Evolutionary conservation across 2,113 vertebrate genomes (phyloP), one percentile per base, ranked within the genome.

Genomic region (Phrynocephalus versicolor): DNA sequence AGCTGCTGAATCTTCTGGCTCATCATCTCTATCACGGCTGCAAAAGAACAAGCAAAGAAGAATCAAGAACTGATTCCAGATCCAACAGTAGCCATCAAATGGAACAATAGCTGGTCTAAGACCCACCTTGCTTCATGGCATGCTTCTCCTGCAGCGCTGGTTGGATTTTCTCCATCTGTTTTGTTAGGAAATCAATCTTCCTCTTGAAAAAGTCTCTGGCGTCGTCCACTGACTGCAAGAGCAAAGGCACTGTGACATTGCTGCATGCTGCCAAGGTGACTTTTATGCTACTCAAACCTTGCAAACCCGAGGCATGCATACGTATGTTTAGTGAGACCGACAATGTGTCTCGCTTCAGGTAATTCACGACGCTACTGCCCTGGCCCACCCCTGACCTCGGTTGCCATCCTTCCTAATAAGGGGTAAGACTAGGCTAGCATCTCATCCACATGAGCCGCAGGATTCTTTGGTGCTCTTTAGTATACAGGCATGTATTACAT

Each of bases 141-240:
- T 98, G 97, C 82, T 98, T 99, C 91, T 99, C 98, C 87, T 99
- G 98, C 57, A 99, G 95, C 7, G 97, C 97, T 3, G 98, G 98
- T 86, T 98, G 98, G 91, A 99, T 97, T 89, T 98, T 99, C 92
- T 99, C 98, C 90, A 98, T 99, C 92, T 99, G 98, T 92, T 98
- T 98, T 6, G 98, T 98, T 57, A 99, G 96, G 81, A 98, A 99
- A 73, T 99, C 98, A 79, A 99, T 97, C 93, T 98, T 99, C 69
- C 98, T 96, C 90, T 97, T 98, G 94, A 98, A 98, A 94, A 98
- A 98, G 21, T 96, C 95, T 85, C 97, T 98, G 51, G 98, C 97
- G 39, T 98, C 96, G 0, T 95, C 95, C 16, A 97, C 97, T 3
- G 96, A 96, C 98, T 99, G 89, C 19, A 91, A 75, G n/a, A 75